A percentile compares a stretch with the other conserved stretches of the same genome.
phyloP scores from a whole-genome alignment of 2,888 invertebrate genomes.

The Tenthredo livida region DNA sequence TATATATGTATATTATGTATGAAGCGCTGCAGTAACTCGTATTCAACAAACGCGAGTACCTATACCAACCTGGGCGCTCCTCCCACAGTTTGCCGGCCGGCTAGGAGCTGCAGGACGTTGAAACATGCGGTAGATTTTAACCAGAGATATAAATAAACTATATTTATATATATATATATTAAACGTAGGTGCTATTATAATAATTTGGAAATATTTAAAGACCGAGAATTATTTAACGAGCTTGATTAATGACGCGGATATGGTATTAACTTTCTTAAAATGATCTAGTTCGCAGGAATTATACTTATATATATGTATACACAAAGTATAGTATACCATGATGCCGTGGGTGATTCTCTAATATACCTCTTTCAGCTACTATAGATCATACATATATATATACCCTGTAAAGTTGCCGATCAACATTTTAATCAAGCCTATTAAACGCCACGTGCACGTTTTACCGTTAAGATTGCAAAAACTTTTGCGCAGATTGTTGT shows the following conservation, averaged over 20 bases:
- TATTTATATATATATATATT: too few relatives aligned
- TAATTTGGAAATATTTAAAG: not conserved
- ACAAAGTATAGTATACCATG: not conserved
- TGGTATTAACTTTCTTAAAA: slow-evolving; percentile 6
- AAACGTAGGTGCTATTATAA: not conserved
- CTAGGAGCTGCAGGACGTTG: not conserved
- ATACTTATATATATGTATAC: not conserved
- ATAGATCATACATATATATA: not conserved
- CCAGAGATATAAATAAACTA: not conserved
- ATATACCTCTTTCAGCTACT: not conserved
- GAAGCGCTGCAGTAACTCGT: slow-evolving; percentile 41
- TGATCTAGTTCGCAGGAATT: slow-evolving; percentile 35
- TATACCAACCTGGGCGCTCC: not conserved
- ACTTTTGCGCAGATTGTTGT: not conserved
- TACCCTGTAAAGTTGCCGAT: not conserved
- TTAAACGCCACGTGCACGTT: not conserved
- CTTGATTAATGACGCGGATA: not conserved
- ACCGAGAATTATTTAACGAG: not conserved
- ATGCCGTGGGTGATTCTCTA: not conserved
- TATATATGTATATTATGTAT: slow-evolving; percentile 1
- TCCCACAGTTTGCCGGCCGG: slow-evolving; percentile 20
- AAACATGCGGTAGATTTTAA: slow-evolving; percentile 9
- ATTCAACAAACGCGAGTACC: not conserved
- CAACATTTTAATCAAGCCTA: not conserved
- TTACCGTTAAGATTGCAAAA: slow-evolving; percentile 3